Conservation (phyloP, 2,797 vertebrate species). For the Pantherophis vulpinus region DNA sequence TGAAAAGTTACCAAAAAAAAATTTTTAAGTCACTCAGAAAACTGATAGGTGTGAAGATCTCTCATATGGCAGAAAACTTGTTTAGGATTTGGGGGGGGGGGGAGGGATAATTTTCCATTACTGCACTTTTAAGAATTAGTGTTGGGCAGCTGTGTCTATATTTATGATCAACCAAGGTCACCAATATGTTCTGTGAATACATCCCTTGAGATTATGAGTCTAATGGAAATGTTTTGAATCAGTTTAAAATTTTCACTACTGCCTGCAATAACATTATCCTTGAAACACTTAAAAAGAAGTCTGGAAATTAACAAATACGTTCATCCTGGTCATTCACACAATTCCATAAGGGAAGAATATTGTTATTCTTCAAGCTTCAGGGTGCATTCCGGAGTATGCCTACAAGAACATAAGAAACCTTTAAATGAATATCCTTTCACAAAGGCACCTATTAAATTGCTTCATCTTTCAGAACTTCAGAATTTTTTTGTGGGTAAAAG, state of each 20-base stretch:
- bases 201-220: background rate
- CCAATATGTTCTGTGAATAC: background rate
- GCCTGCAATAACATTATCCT: conserved; percentile 17
- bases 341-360: background rate
- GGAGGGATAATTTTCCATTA: background rate
- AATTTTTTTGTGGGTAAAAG: background rate
- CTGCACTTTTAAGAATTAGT: background rate
- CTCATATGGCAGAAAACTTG: background rate
- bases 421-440: background rate
- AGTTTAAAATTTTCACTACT: background rate
- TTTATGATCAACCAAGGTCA: background rate
- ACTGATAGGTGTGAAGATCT: background rate
- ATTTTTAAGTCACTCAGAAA: background rate
- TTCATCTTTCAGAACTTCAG: background rate
- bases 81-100: background rate
- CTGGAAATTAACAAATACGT: conserved; percentile 1
- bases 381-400: background rate
- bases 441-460: background rate
- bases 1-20: background rate
- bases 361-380: background rate
- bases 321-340: background rate
- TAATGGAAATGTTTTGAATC: background rate
- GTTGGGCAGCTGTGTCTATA: background rate
- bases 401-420: background rate
- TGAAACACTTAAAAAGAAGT: conserved; percentile 26